Conservation (phyloP, 1,140 invertebrate genomes). For the Frieseomelitta varia region DNA sequence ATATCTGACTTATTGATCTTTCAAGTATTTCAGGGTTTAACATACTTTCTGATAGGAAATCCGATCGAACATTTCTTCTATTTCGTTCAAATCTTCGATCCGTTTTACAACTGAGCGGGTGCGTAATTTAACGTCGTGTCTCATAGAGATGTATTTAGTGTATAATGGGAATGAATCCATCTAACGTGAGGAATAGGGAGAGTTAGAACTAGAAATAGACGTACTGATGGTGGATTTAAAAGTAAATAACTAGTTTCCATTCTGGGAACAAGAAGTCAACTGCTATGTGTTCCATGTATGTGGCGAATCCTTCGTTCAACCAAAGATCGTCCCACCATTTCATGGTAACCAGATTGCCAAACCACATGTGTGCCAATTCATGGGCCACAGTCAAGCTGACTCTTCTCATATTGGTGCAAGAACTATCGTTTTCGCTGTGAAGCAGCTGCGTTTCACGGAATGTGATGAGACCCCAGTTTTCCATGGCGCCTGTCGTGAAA, state of each 20-base stretch:
- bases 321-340: conserved; percentile 93
- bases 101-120: conserved; percentile 90
- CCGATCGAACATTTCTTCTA: conserved; percentile 92
- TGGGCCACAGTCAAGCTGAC: conserved; percentile 90
- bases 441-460: conserved; percentile 87
- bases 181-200: neutral
- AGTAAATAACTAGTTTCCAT: conserved; percentile 47
- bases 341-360: conserved; percentile 90
- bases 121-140: conserved; percentile 44
- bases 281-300: conserved; percentile 80
- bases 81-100: conserved; percentile 90
- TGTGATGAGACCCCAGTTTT: conserved; percentile 88
- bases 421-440: conserved; percentile 86
- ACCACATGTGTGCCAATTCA: conserved; percentile 91
- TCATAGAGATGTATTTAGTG: conserved; percentile 58
- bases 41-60: conserved; percentile 94
- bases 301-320: conserved; percentile 94
- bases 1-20: neutral
- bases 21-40: neutral
- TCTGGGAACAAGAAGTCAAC: conserved; percentile 54
- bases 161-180: conserved; percentile 53
- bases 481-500: conserved; percentile 88
- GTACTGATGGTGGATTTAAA: neutral
- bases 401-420: conserved; percentile 84
- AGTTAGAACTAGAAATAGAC: neutral